These are phyloP conservation scores for Magallana gigas DNA, from an alignment of 1,140 invertebrate genomes.

Conservation along the genomic window DNA sequence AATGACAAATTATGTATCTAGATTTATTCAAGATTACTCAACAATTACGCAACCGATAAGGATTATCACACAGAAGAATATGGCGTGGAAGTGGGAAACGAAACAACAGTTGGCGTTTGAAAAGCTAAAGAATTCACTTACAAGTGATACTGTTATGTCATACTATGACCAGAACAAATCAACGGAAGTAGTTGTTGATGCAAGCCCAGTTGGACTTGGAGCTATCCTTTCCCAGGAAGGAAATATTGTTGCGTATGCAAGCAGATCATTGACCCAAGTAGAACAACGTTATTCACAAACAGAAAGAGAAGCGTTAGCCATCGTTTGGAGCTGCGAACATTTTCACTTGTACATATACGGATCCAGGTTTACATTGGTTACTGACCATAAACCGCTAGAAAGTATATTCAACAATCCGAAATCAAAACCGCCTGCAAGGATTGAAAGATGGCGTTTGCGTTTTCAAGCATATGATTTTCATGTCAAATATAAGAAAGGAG, in stretches of 20 bases:
- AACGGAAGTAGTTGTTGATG: slow-evolving; percentile 54
- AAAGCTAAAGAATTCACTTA: slow-evolving; percentile 44
- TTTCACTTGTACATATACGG: slow-evolving; percentile 42
- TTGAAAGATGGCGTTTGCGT: slow-evolving; percentile 58
- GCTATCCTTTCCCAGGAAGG: slow-evolving; percentile 50
- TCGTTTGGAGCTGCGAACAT: slow-evolving; percentile 47
- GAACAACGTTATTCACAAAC: slow-evolving; percentile 56
- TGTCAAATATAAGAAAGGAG: too few species aligned
- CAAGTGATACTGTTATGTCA: slow-evolving; percentile 56
- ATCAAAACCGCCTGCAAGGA: slow-evolving; percentile 45
- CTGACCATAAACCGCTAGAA: slow-evolving; percentile 48
- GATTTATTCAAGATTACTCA: slow-evolving; percentile 60
- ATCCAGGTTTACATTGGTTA: slow-evolving; percentile 34
- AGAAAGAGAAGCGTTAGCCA: slow-evolving; percentile 49
- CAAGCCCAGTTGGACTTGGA: slow-evolving; percentile 57
- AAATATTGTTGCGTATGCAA: slow-evolving; percentile 46
- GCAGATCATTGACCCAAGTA: slow-evolving; percentile 41
- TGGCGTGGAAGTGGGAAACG: slow-evolving; percentile 55
- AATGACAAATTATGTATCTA: slow-evolving; percentile 57
- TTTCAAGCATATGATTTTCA: slow-evolving; percentile 55
- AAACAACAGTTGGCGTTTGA: slow-evolving; percentile 58
- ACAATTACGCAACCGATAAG: slow-evolving; percentile 59
- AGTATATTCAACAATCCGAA: slow-evolving; percentile 48
- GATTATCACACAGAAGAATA: slow-evolving; percentile 52
- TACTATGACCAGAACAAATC: slow-evolving; percentile 59